phyloP scores from a whole-genome alignment of 2,888 invertebrate species.

The Temnothorax rugatulus region DNA sequence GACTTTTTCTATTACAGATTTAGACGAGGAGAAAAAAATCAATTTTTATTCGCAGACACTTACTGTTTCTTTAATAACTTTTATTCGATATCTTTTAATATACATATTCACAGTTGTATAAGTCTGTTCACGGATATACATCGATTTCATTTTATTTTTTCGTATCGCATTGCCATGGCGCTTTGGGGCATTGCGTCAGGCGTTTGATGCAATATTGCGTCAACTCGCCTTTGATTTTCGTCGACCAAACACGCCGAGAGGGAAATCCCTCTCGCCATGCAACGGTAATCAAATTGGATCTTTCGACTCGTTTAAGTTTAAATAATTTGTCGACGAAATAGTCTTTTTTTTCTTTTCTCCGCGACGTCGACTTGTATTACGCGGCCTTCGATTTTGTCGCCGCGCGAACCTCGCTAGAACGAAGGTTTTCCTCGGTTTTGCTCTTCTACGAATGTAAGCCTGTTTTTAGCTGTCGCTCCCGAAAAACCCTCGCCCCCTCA shows the following conservation, averaged over 20 bases:
- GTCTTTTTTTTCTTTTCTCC: not conserved
- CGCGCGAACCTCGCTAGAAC: conserved; percentile 36
- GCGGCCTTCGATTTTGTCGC: conserved; percentile 59
- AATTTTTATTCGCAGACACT: not conserved
- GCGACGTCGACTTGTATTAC: not conserved
- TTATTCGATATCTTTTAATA: not conserved
- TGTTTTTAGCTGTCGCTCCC: conserved; percentile 65
- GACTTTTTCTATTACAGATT: no score
- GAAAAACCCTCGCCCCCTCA: conserved; percentile 51
- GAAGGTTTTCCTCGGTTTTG: conserved; percentile 57
- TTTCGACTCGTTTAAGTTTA: not conserved
- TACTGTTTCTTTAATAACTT: not conserved
- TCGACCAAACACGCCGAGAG: not conserved
- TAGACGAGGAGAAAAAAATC: no score
- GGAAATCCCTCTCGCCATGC: not conserved
- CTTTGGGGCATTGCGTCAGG: conserved; percentile 16
- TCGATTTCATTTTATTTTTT: not conserved
- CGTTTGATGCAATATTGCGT: conserved; percentile 25
- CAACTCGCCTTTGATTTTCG: conserved; percentile 7
- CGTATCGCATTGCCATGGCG: not conserved
- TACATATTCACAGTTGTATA: not conserved
- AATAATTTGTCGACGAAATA: not conserved
- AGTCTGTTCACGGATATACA: not conserved
- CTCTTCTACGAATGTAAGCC: conserved; percentile 55
- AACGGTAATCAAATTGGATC: not conserved